Evolutionary conservation across 2,888 invertebrate genomes (phyloP), one percentile per base, ranked within the genome.

Genomic region (Eugnorisma glareosa): DNA sequence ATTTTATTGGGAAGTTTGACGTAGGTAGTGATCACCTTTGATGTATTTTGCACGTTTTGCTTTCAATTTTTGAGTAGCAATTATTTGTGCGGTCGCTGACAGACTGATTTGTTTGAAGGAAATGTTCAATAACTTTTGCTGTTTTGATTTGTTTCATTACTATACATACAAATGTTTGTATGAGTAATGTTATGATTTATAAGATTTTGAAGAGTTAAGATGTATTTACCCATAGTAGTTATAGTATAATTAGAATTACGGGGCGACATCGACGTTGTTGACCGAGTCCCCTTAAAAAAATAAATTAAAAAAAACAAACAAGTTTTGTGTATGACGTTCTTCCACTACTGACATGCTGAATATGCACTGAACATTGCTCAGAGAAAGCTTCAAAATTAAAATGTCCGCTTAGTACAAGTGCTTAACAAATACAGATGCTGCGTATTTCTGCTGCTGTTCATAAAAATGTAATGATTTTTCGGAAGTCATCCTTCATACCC

Each of bases 21-120:
- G 13, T 82, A 59, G 67, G 77, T 61, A 86, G 75, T 75, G 75
- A 81, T 75, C 51, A 75, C 76, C 67, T 89, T 84, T 87, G 82
- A 89, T 85, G 89, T 89, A 68, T 87, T 84, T 84, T 81, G 81
- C 67, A 73, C 69, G 82, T 89, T 81, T 80, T 57, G 85, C 73
- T 76, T 73, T 76, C 66, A 78, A 85, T 89, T 78, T 85, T 87
- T 73, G 75, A 81, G 81, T 75, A 77, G 81, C 79, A 80, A 87
- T 83, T 78, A 81, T 76, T 84, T 80, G 73, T 74, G 69, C 74
- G 77, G 73, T 64, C 66, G 63, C 54, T 15, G 70, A 28, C 45
- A 63, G 66, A 57, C 54, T 37, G 69, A n/a, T 75, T 72, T 64
- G 70, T 66, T 67, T 51, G 48, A 51, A 73, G 73, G 69, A 37